These are phyloP conservation scores for Sebastes nivosus DNA, from an alignment of 2,797 vertebrate genomes.

Conservation along the genomic window DNA sequence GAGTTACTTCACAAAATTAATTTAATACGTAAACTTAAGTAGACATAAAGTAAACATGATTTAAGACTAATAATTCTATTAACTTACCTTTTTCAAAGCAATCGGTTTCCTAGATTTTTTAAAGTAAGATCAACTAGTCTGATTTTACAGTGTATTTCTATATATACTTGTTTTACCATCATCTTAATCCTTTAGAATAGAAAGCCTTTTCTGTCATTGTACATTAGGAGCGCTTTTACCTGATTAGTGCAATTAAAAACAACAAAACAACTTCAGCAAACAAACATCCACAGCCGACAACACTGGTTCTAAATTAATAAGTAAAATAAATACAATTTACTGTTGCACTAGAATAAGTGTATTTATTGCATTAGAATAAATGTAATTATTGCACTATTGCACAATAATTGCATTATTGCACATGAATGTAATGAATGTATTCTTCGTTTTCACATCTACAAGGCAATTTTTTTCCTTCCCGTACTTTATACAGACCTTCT, in stretches of 20 bases:
- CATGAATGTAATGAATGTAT: background rate
- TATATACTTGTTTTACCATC: background rate
- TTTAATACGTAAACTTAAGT: no score
- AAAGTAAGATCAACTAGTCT: no score
- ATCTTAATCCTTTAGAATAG: background rate
- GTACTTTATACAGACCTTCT: background rate
- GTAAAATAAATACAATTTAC: background rate
- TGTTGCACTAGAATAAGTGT: background rate
- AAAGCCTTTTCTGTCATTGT: background rate
- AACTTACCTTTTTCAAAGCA: background rate
- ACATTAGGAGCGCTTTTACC: background rate
- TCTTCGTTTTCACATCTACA: background rate
- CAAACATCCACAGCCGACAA: background rate
- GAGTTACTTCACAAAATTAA: no score
- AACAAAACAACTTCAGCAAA: background rate
- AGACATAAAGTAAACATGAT: no score
- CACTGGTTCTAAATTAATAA: background rate
- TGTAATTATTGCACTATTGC: background rate
- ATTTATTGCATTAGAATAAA: background rate
- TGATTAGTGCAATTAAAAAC: background rate
- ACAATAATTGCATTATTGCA: background rate
- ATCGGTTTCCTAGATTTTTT: background rate
- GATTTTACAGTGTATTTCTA: background rate
- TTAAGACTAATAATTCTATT: no score
- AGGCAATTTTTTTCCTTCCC: no score